phyloP scores from a whole-genome alignment of 1,140 invertebrate genomes.

The Triops cancriformis region DNA sequence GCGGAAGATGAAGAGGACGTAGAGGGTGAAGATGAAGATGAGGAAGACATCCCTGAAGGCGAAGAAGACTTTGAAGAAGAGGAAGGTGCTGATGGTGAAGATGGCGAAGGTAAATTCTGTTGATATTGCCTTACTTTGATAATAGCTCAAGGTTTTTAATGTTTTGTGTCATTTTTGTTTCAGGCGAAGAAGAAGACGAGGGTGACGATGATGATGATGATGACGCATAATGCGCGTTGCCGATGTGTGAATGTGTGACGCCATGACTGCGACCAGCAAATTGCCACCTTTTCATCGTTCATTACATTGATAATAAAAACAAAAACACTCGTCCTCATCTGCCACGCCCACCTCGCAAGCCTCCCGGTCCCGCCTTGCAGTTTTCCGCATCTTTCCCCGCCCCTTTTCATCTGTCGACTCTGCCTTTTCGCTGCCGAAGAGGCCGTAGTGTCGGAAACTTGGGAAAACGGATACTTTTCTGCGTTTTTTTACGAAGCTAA shows the following conservation, averaged over 20 bases:
- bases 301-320: constrained; percentile 16
- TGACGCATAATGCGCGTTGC: constrained; percentile 25
- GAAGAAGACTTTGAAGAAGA: constrained; percentile 30
- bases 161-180: not conserved
- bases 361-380: not conserved
- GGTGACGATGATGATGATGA: constrained; percentile 28
- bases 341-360: not conserved
- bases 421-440: too few species aligned
- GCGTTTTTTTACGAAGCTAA: not conserved
- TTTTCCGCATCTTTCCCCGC: not conserved
- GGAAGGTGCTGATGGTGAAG: constrained; percentile 28
- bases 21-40: constrained; percentile 29
- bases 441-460: too few species aligned
- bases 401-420: too few species aligned
- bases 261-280: constrained; percentile 14
- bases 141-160: not conserved
- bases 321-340: constrained; percentile 18
- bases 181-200: constrained; percentile 25
- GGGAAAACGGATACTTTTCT: not conserved
- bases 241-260: constrained; percentile 15
- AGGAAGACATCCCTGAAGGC: constrained; percentile 29
- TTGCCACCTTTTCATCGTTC: constrained; percentile 15
- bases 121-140: not conserved
- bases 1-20: constrained; percentile 29
- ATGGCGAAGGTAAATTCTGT: constrained; percentile 24